Base-by-base conservation (phyloP, 64 coral and sea anemone species). In the Orbicella faveolata region DNA sequence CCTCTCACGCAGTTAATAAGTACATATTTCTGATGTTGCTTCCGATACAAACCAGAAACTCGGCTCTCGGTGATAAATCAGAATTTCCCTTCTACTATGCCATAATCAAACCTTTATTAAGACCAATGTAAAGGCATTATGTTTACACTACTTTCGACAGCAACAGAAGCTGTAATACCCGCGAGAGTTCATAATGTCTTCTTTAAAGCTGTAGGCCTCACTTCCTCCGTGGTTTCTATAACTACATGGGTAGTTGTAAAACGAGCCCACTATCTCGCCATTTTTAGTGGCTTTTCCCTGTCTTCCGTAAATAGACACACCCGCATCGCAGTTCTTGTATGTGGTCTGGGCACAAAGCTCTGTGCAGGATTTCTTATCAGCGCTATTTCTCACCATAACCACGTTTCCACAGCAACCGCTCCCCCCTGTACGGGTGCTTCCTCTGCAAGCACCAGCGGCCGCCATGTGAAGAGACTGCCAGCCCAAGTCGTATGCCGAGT, bases 391-490 rank as follows among this genome's bases (percentile, higher is more conserved):
- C n/a, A 62, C 67, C 36, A 82, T 11, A 25, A 91, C 89, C n/a
- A 75, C 20, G 80, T 91, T 37, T 36, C 79, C 66, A 83, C 90
- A 92, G 62, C 90, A 92, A 54, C 90, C 90, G 41, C 33, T 88
- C 52, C 90, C 83, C 55, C 90, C 90, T 52, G 35, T 36, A 10
- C 83, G 2, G 12, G 90, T 92, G 59, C 90, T 92, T 78, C 90
- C 90, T n/a, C 90, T 87, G 90, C 90, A 92, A 9, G 90, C 90
- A 9, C 81, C 90, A 17, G 90, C 82, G 6, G 90, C 90, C 18
- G 73, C 52, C 55, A 77, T 77, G 74, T 92, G 90, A 51, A 92
- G 73, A 65, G 90, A 67, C 78, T 92, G 90, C 82, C 90, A 92
- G 3, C 55, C 83, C 23, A 92, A 23, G n/a, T 92, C 82, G 19